Base-by-base conservation (phyloP, 1,140 invertebrate species). In the Apis florea region DNA sequence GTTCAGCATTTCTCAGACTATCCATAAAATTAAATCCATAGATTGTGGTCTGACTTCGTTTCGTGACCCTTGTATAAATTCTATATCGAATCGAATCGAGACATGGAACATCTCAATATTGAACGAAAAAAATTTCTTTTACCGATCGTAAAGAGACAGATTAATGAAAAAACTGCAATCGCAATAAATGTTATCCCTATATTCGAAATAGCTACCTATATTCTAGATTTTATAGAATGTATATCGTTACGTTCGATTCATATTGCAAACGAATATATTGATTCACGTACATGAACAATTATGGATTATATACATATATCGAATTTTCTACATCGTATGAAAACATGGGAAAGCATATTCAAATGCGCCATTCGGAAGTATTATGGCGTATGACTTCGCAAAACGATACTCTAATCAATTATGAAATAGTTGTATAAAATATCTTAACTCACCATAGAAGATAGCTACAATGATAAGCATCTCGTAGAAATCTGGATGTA, bases 1-100 rank as follows among this genome's bases (percentile, higher is more conserved):
- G 49, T 53, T 81, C 70, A 53, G 47, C 64, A 47, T 76, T 82
- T 76, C 79, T 68, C 59, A 31, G 53, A 40, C 15, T 31, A 31
- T 53, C 21, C 79, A 21, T 79, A 73, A 79, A 73, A 73, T 71
- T 79, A 73, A 74, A 80, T 24, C 26, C 17, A 54, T 31, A 21
- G 40, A n/a, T 54, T 31, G 10, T 15, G 0, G 56, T 5, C 19
- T 13, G 9, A 26, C 2, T 13, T n/a, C 6, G 17, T 47, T 19
- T 40, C 56, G 56, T 17, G 21, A 74, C 19, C n/a, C 17, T n/a
- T 17, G 11, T n/a, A 26, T 70, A 59, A 31, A 69, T 24, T 68
- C 19, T 24, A 31, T 12, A 26, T 8, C 19, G 9, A 31, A 9
- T 10, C 8, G 40, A 47, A 51, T n/a, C 13, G 6, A 40, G 1